Conservation (phyloP, 37 sponge, comb jelly and placozoan genomes). For the Tethya wilhelma region DNA sequence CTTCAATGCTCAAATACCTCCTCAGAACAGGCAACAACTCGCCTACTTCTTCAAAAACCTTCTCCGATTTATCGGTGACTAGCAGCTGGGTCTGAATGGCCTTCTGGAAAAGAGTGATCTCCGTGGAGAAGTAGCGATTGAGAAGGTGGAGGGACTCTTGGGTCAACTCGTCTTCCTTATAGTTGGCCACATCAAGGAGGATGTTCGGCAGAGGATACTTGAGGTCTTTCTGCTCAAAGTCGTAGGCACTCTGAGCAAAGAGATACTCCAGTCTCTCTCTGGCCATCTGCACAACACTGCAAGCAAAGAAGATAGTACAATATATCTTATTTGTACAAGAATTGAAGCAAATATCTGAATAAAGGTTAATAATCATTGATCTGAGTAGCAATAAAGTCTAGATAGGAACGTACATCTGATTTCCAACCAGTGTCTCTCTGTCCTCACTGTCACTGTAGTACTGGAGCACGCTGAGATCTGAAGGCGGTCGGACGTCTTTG, state of each 20-base stretch:
- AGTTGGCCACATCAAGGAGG: constrained; percentile 47
- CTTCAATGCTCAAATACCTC: not conserved
- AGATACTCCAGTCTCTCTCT: constrained; percentile 13
- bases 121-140: constrained; percentile 49
- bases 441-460: too few relatives aligned
- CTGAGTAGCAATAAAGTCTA: too few relatives aligned
- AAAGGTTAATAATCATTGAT: too few relatives aligned
- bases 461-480: too few relatives aligned
- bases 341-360: too few relatives aligned
- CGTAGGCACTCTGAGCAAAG: constrained; percentile 28
- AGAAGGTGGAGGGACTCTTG: constrained; percentile 49
- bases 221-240: not conserved
- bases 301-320: too few relatives aligned
- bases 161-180: constrained; percentile 55
- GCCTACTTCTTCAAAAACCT: constrained; percentile 3
- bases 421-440: too few relatives aligned
- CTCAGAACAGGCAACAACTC: not conserved
- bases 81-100: constrained; percentile 50
- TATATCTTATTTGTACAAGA: too few relatives aligned
- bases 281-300: constrained; percentile 7
- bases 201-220: not conserved
- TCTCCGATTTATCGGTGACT: not conserved
- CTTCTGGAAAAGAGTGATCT: constrained; percentile 51
- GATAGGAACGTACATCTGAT: too few relatives aligned
- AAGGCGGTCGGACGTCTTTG: too few relatives aligned